Conservation (phyloP, 2,888 invertebrate species). For the Drosophila anomalata region DNA sequence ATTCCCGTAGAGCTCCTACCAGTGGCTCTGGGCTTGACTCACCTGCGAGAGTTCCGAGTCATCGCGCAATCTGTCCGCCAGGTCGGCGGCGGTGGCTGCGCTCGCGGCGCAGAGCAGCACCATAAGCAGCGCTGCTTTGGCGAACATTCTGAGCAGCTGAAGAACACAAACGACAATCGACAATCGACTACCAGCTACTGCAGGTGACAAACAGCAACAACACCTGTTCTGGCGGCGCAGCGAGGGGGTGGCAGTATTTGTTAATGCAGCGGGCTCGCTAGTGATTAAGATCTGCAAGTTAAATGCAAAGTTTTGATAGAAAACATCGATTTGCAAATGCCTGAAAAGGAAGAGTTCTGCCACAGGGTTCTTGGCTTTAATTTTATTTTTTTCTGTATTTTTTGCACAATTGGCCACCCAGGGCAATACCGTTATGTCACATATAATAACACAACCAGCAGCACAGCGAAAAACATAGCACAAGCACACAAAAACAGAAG, state of each 20-base stretch:
- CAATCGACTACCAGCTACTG: slow-evolving; percentile 16
- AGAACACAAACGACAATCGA: slow-evolving; percentile 29
- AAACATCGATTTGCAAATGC: slow-evolving; percentile 26
- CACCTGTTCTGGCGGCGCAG: slow-evolving; percentile 59
- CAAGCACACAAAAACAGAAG: slow-evolving; percentile 47
- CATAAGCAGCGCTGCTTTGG: slow-evolving; percentile 57
- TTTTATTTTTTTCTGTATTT: background rate
- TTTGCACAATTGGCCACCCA: slow-evolving; percentile 5
- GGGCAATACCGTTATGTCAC: slow-evolving; percentile 67
- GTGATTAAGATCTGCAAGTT: slow-evolving; percentile 66
- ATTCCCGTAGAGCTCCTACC: background rate
- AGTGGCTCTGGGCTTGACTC: slow-evolving; percentile 65
- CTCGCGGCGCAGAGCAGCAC: slow-evolving; percentile 47
- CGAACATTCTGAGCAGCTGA: slow-evolving; percentile 26
- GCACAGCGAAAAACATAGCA: slow-evolving; percentile 35
- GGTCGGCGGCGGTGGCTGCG: slow-evolving; percentile 61
- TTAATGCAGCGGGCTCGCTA: slow-evolving; percentile 50
- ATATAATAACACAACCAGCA: slow-evolving; percentile 41
- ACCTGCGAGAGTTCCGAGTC: slow-evolving; percentile 89
- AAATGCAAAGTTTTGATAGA: slow-evolving; percentile 44
- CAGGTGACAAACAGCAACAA: slow-evolving; percentile 19
- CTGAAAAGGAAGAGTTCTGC: slow-evolving; percentile 1
- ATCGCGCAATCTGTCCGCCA: slow-evolving; percentile 87
- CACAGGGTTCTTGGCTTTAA: too few relatives aligned
- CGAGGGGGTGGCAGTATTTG: slow-evolving; percentile 65